These are phyloP conservation scores for Sarcophilus harrisii DNA, from an alignment of 2,797 vertebrate species.

Conservation along the genomic window DNA sequence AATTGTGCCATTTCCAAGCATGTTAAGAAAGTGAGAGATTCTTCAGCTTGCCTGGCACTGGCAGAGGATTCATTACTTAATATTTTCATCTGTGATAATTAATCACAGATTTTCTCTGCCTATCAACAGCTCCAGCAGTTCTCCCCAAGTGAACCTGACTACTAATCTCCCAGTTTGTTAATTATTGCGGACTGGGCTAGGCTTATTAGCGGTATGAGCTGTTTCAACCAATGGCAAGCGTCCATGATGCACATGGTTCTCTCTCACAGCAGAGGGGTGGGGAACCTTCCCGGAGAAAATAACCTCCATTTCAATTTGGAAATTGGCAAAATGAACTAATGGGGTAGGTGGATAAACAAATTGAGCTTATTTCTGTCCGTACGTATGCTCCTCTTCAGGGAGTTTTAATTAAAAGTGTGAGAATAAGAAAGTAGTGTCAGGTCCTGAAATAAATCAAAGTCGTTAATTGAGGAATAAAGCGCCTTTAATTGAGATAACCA, in stretches of 20 bases:
- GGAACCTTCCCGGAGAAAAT: conserved; percentile 13
- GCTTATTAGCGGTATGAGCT: too few relatives aligned
- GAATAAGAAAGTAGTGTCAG: not conserved
- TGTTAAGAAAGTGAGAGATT: not conserved
- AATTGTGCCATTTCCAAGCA: not conserved
- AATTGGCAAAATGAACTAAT: not conserved
- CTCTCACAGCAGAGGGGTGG: not conserved
- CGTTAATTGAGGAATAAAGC: not conserved
- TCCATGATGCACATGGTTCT: not conserved
- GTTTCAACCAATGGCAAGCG: not conserved
- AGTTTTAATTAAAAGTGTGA: conserved; percentile 16
- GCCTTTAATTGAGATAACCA: not conserved
- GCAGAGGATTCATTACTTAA: conserved; percentile 40
- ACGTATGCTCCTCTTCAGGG: not conserved
- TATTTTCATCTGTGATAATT: conserved; percentile 53
- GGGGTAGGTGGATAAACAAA: not conserved
- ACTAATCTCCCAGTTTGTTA: not conserved
- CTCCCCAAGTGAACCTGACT: conserved; percentile 59
- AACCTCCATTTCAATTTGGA: not conserved
- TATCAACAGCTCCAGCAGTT: conserved; percentile 24
- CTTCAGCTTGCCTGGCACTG: not conserved
- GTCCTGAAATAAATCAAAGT: not conserved
- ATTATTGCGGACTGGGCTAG: not conserved
- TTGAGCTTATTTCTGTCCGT: conserved; percentile 13
- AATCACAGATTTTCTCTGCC: conserved; percentile 63